These are phyloP conservation scores for Ophthalmotilapia sp. DNA, from an alignment of 2,113 vertebrate genomes.

Conservation along the genomic window DNA sequence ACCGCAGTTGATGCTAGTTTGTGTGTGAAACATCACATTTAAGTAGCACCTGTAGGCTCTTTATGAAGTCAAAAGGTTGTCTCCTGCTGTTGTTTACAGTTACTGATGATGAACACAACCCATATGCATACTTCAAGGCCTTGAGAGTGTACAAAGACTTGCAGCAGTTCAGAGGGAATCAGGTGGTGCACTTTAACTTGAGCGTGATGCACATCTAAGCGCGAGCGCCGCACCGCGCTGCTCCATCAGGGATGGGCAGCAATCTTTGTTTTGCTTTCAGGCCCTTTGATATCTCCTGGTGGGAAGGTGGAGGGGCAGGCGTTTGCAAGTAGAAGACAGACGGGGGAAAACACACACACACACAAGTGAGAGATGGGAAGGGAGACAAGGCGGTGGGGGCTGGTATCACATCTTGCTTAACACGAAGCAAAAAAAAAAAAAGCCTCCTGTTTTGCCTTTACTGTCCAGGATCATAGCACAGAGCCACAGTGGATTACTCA, in stretches of 20 bases:
- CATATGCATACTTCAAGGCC: slow-evolving; percentile 38
- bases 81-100: slow-evolving; percentile 33
- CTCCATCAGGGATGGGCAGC: slow-evolving; percentile 24
- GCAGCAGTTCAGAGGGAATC: slow-evolving; percentile 34
- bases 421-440: not conserved
- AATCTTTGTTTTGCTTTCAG: slow-evolving; percentile 55
- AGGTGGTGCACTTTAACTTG: slow-evolving; percentile 37
- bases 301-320: not conserved
- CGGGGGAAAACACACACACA: not conserved
- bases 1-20: not conserved
- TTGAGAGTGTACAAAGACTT: slow-evolving; percentile 26
- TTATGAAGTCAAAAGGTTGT: slow-evolving; percentile 1
- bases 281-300: slow-evolving; percentile 45
- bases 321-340: slow-evolving; percentile 5
- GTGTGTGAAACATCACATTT: slow-evolving; percentile 6
- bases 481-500: not conserved
- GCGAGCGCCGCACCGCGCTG: not conserved
- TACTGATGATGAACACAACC: slow-evolving; percentile 20
- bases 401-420: not conserved
- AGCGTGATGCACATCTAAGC: slow-evolving; percentile 29
- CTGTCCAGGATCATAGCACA: not conserved
- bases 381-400: not conserved
- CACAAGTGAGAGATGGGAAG: not conserved
- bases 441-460: not conserved
- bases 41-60: slow-evolving; percentile 11